These are phyloP conservation scores for Trachelus stipa DNA, from an alignment of 2,888 invertebrate species.

Conservation along the genomic window DNA sequence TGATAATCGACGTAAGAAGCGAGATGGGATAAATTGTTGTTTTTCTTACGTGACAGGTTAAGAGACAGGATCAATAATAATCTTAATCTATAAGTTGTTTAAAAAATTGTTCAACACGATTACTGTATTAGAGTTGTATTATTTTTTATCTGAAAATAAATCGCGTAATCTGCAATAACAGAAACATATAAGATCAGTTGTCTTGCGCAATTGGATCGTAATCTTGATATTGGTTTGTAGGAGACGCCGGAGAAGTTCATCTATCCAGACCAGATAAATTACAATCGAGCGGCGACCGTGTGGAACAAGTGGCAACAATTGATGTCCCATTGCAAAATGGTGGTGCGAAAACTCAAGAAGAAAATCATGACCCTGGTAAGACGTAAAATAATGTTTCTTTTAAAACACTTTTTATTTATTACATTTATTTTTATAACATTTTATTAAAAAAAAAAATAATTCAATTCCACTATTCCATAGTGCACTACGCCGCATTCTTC, in stretches of 20 bases:
- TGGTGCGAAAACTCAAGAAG: constrained; percentile 63
- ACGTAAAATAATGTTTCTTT: constrained; percentile 19
- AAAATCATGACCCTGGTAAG: constrained; percentile 61
- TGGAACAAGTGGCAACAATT: constrained; percentile 61
- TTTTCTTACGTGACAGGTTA: background rate
- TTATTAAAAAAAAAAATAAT: background rate
- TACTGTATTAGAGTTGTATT: background rate
- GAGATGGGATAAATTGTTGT: background rate
- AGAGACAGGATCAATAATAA: background rate
- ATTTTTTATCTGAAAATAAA: background rate
- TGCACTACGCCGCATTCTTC: background rate
- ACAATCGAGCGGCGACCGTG: constrained; percentile 57
- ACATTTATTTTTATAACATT: too few relatives aligned
- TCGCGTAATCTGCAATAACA: background rate
- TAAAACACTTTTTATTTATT: background rate
- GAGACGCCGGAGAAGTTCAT: constrained; percentile 58
- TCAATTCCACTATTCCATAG: background rate
- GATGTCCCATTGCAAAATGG: constrained; percentile 64
- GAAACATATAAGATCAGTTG: background rate
- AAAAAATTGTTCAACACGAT: background rate
- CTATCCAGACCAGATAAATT: constrained; percentile 71
- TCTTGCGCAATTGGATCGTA: background rate
- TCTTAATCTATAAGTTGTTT: background rate
- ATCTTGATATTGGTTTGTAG: constrained; percentile 22
- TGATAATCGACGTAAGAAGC: background rate